Base-by-base conservation (phyloP, 2,113 vertebrate genomes). In the Sphaerodactylus townsendi region DNA sequence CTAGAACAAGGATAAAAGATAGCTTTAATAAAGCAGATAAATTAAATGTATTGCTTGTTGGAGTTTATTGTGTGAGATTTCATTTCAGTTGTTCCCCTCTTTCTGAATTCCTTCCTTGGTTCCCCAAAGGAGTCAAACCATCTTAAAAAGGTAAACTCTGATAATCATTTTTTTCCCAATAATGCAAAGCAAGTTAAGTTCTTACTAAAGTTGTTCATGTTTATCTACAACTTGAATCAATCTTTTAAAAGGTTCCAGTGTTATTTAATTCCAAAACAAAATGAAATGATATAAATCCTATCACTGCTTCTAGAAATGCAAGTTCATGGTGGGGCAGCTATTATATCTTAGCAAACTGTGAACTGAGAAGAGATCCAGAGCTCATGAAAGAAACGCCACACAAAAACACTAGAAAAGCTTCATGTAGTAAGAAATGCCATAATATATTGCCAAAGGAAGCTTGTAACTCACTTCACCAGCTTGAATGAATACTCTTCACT, bases 211-310 rank as follows among this genome's bases (percentile, higher is more conserved):
- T n/a, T n/a, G n/a, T 92, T 92, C 87, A 23, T 73, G 70, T 91
- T n/a, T n/a, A n/a, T n/a, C n/a, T n/a, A n/a, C n/a, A n/a, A n/a
- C n/a, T n/a, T n/a, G n/a, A n/a, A n/a, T n/a, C n/a, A n/a, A n/a
- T n/a, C n/a, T 74, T 68, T 83, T 69, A 82, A 87, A 86, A 53
- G 19, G 87, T 44, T 94, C 83, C 87, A 89, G 88, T 83, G 72
- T 82, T 78, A 78, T 77, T 90, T 91, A 77, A 79, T 78, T 96
- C 94, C 94, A 95, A 95, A 91, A 86, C 94, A 95, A n/a, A 95
- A 95, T 92, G 92, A 90, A 95, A 95, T 41, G 59, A 79, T 94
- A 93, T 92, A 95, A 91, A n/a, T n/a, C 70, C 73, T 56, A 88
- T 62, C 33, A 56, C 4, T 4, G 50, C 77, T 91, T 94, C 93